phyloP scores from a whole-genome alignment of 2,113 vertebrate genomes.

The Anhinga anhinga region DNA sequence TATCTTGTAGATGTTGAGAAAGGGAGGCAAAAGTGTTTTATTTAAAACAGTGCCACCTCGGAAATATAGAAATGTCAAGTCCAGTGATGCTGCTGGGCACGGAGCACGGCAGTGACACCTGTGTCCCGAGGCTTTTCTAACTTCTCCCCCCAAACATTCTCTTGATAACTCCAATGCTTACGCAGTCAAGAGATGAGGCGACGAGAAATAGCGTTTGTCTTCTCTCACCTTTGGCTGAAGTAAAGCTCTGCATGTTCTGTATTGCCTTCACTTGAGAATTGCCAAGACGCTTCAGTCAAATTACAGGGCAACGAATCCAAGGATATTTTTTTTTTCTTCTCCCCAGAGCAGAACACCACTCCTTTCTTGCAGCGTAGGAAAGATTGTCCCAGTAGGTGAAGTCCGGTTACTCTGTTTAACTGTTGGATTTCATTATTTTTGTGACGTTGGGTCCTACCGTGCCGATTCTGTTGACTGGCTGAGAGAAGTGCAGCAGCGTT shows the following conservation, averaged over 20 bases:
- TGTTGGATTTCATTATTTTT: not conserved
- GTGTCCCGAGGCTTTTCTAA: not conserved
- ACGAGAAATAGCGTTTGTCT: not conserved
- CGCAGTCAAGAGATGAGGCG: not conserved
- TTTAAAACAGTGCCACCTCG: not conserved
- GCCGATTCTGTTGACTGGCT: not conserved
- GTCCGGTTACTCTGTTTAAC: not conserved
- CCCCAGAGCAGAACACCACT: not conserved
- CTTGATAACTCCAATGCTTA: not conserved
- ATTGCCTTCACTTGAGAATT: not conserved
- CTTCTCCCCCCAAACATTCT: not conserved
- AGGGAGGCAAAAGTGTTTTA: not conserved
- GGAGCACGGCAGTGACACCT: rapidly evolving
- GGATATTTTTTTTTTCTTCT: not conserved
- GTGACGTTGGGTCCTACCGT: not conserved
- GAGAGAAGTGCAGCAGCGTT: not conserved
- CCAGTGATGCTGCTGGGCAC: not conserved
- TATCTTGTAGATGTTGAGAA: not conserved
- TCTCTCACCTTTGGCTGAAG: not conserved
- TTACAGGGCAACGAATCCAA: not conserved
- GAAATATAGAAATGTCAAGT: not conserved
- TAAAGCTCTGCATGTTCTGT: not conserved
- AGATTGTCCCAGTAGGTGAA: rapidly evolving
- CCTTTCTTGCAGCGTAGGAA: not conserved
- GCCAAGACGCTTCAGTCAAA: rapidly evolving